Evolutionary conservation across 2,113 vertebrate species (phyloP).

Genomic region (Cyanoliseus patagonus): DNA sequence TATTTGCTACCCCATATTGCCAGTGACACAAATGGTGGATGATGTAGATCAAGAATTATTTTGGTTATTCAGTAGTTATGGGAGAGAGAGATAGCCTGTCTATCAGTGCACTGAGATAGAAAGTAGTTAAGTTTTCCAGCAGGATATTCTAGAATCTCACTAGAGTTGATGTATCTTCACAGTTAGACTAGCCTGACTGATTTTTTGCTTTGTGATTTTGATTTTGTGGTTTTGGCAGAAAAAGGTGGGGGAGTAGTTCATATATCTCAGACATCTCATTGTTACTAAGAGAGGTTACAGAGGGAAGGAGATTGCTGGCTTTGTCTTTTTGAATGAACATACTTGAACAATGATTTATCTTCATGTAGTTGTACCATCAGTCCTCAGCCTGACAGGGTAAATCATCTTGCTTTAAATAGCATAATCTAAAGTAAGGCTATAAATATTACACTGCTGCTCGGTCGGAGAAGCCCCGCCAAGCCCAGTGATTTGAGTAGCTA

Average conservation of each 20-base stretch:
- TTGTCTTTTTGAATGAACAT: neutral
- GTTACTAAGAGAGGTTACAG: neutral
- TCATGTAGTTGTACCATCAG: neutral
- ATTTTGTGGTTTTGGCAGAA: slow-evolving; percentile 6
- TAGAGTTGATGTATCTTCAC: neutral
- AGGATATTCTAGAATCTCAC: neutral
- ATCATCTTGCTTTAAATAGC: neutral
- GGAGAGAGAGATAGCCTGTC: neutral
- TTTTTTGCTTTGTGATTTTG: neutral
- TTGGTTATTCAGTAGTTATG: neutral
- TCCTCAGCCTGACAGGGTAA: neutral
- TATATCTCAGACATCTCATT: neutral
- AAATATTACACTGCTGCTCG: neutral
- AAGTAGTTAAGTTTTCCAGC: neutral
- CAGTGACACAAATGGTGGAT: neutral
- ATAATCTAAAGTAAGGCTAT: neutral
- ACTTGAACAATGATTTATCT: neutral
- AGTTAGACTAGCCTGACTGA: neutral
- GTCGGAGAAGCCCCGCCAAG: neutral
- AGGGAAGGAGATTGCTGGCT: neutral
- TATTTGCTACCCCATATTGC: neutral
- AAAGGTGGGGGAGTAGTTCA: neutral
- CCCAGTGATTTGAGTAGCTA: neutral
- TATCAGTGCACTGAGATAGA: neutral
- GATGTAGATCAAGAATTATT: neutral